Base-by-base conservation (phyloP, 2,113 vertebrate species). In the Furnarius figulus region DNA sequence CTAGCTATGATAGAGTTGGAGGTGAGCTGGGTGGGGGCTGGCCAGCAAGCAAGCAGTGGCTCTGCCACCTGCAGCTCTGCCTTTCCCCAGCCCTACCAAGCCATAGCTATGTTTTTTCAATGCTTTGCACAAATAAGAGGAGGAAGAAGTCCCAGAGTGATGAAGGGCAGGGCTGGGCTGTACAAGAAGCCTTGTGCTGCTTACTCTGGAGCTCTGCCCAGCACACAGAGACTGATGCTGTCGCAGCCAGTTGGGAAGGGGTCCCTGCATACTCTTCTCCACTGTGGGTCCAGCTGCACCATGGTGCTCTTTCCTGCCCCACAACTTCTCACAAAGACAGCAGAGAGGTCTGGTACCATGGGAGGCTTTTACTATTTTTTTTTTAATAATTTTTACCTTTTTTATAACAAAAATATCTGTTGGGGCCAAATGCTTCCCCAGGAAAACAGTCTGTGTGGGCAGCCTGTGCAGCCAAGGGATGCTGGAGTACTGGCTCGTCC, bases 401-500 rank as follows among this genome's bases (percentile, higher is more conserved):
- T 97, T 95, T 95, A 59, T 97, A 94, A 93, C 83, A 96, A 96
- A 96, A 97, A 92, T 90, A 97, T 12, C 53, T 76, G 12, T 71
- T 63, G 71, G n/a, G 71, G 55, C 13, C 6, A 70, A 61, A 49
- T 63, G 39, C 31, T 80, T 12, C 35, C 85, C n/a, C 59, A 58
- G 49, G 31, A 50, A 71, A 87, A 61, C 74, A 94, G 86, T 93
- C 83, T 4, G 0, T 87, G n/a, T 46, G 65, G 17, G 50, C 68
- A 89, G 44, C 40, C 37, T 0, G 0, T 76, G 68, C 39, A 42
- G 56, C 42, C 0, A 6, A 63, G 59, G 23, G 9, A 1, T 66
- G 74, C 49, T 63, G 80, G 50, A 84, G 46, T 6, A 5, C 40
- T 67, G n/a, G 44, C 16, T 21, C 23, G 58, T 40, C 53, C 25